Evolutionary conservation across 2,888 invertebrate genomes (phyloP), one percentile per base, ranked within the genome.

Genomic region (Dermolepida albohirtum): DNA sequence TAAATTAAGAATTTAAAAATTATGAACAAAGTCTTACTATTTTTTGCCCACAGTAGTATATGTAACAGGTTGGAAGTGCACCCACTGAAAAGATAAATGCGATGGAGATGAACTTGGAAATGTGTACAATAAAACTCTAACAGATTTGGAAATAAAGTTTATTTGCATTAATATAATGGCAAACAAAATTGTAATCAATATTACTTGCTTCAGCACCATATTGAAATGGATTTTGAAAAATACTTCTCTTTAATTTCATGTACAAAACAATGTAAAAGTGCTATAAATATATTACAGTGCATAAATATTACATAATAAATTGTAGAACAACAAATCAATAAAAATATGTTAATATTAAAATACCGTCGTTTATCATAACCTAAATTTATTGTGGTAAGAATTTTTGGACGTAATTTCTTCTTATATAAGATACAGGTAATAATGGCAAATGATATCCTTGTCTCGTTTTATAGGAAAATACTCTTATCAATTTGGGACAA

Each of bases 131-230:
- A 29, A 68, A 68, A 65, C 43, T 2, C 4, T 22, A 27, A 29
- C 52, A 40, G 29, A 34, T 55, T 14, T 47, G 62, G 57, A 65
- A 69, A 69, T 69, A 66, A 66, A 59, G 69, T 72, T 70, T 73
- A 73, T 72, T 70, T 73, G 72, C 70, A 73, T 65, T 69, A 68
- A 68, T 70, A 67, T 68, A 68, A 73, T 70, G 69, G 71, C 70
- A 71, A 69, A 69, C 44, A 62, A 66, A 62, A 17, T 34, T 10
- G 34, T 34, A 34, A 34, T 47, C 27, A 64, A 62, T 47, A 69
- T 51, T 51, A 59, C 27, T 47, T 27, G 29, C 51, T 57, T 55
- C 43, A 68, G 65, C 68, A 68, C 65, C 65, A 44, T 59, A 52
- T 62, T 11, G 29, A 62, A 68, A 65, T 65, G 41, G 55, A 43